Conservation (phyloP, 2,888 invertebrate species). For the Nephrotoma appendiculata region DNA sequence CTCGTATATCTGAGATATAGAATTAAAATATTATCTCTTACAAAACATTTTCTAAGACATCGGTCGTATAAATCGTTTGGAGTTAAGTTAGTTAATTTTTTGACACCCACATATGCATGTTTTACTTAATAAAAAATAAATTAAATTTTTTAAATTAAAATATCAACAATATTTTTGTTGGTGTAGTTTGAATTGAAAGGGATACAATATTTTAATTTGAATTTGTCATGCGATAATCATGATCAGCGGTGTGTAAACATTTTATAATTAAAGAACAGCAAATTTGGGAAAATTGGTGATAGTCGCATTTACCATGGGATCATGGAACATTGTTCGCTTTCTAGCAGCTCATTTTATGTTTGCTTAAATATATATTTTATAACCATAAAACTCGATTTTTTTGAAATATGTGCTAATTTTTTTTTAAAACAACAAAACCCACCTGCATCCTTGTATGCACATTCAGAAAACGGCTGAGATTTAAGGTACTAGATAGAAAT, state of each 20-base stretch:
- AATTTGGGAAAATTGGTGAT: too few relatives aligned
- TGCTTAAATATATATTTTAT: too few relatives aligned
- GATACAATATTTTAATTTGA: neutral
- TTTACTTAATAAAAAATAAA: neutral
- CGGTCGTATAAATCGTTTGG: neutral
- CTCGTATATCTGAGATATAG: neutral
- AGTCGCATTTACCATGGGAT: too few relatives aligned
- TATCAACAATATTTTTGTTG: neutral
- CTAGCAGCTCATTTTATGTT: too few relatives aligned
- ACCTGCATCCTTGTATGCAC: too few relatives aligned
- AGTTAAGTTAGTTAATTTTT: neutral
- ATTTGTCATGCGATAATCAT: neutral
- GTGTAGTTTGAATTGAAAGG: neutral
- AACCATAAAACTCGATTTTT: too few relatives aligned
- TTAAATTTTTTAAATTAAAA: neutral
- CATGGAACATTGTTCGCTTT: too few relatives aligned
- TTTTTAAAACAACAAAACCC: too few relatives aligned
- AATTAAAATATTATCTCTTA: neutral
- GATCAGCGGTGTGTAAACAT: neutral
- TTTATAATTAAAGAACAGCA: neutral
- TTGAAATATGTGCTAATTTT: too few relatives aligned
- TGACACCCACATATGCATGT: neutral
- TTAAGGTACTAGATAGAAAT: too few relatives aligned
- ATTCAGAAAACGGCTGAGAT: too few relatives aligned
- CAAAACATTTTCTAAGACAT: neutral